Percentiles rank a stretch among this genome's conserved stretches.
These are phyloP conservation scores for Atta cephalotes DNA, from an alignment of 1,140 invertebrate genomes.

Conservation along the genomic window DNA sequence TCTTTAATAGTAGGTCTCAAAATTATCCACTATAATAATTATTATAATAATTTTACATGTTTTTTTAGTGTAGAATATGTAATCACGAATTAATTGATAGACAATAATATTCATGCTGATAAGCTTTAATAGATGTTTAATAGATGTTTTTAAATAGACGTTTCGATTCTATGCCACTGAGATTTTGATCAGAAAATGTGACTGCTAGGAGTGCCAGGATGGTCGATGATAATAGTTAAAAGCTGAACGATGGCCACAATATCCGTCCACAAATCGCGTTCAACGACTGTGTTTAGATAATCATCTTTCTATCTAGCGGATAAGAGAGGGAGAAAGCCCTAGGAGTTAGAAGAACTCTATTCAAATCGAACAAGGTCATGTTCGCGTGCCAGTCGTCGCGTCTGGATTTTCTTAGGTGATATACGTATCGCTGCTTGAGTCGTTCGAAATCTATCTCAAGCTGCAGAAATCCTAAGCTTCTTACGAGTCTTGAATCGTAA, in stretches of 20 bases:
- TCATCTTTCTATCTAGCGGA: slow-evolving; percentile 44
- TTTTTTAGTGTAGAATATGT: no score
- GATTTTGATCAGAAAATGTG: slow-evolving; percentile 25
- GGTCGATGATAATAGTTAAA: slow-evolving; percentile 38
- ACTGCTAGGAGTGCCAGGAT: not conserved
- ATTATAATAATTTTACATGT: no score
- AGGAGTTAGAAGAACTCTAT: slow-evolving; percentile 8
- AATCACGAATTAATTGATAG: no score
- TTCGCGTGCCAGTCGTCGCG: slow-evolving; percentile 50
- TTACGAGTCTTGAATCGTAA: slow-evolving; percentile 5
- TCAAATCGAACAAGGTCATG: slow-evolving; percentile 48
- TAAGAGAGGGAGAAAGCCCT: not conserved
- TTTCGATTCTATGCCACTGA: not conserved
- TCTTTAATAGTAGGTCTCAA: no score
- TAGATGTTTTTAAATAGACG: slow-evolving; percentile 16
- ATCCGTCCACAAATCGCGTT: slow-evolving; percentile 59
- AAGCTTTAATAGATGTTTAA: slow-evolving; percentile 15
- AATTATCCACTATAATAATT: no score
- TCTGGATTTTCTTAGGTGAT: slow-evolving; percentile 56
- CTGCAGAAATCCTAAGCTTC: slow-evolving; percentile 23
- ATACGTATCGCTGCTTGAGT: slow-evolving; percentile 19
- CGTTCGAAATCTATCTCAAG: slow-evolving; percentile 33
- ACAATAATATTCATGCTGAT: no score
- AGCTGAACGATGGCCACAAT: slow-evolving; percentile 55
- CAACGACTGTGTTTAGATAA: slow-evolving; percentile 51